phyloP scores from a whole-genome alignment of 2,797 vertebrate genomes.

The Malacoraja senta region DNA sequence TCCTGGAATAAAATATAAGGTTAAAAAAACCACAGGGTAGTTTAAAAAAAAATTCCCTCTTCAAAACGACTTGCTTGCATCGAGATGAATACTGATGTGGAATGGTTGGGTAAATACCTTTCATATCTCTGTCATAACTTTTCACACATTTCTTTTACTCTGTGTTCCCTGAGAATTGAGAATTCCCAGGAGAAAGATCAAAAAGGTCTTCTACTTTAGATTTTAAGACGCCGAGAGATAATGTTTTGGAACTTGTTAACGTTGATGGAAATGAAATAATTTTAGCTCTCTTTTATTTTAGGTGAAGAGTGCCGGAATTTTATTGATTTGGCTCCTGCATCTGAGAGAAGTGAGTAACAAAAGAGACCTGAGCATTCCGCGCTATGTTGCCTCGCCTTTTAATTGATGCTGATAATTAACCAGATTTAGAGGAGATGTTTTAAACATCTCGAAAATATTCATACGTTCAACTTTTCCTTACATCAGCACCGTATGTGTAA shows the following conservation, averaged over 20 bases:
- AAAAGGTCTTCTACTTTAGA: background rate
- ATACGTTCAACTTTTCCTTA: background rate
- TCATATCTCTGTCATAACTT: background rate
- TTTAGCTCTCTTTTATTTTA: constrained; percentile 53
- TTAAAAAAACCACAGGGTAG: background rate
- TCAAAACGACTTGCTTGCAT: background rate
- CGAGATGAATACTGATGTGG: background rate
- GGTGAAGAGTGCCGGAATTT: constrained; percentile 96
- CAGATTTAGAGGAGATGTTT: background rate
- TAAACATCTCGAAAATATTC: background rate
- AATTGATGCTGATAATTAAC: background rate
- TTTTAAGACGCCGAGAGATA: background rate
- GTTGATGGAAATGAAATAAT: constrained; percentile 29
- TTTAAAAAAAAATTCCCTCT: background rate
- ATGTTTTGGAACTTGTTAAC: background rate
- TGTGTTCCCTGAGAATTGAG: background rate
- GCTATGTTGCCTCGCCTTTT: background rate
- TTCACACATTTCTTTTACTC: background rate
- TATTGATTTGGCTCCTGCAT: constrained; percentile 93
- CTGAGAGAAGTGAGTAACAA: constrained; percentile 75
- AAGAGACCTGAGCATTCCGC: background rate
- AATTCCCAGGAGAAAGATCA: no score
- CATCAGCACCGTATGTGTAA: background rate
- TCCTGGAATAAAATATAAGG: background rate
- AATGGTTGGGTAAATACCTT: background rate